Evolutionary conservation across 2,888 invertebrate genomes (phyloP), one percentile per base, ranked within the genome.

Genomic region (Eremobia ochroleuca): DNA sequence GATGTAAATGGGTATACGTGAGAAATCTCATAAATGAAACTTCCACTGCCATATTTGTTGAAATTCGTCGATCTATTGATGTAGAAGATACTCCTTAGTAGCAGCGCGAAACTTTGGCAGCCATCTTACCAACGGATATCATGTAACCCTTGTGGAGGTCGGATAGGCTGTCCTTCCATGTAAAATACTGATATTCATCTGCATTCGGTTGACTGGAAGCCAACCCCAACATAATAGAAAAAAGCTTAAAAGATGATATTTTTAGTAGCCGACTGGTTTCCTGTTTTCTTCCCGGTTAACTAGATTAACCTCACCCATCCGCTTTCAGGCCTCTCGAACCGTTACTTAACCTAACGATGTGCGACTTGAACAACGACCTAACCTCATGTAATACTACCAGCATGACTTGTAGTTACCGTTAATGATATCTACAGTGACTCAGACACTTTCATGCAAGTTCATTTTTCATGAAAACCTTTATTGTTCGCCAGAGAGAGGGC

Each of bases 381-480:
- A 65, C 64, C 67, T 82, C 64, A 40, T 34, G 82, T 73, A 68
- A 78, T 37, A 66, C 69, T 52, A 68, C 62, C 74, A 75, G 66
- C 73, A 64, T 87, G 88, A 87, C 82, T 82, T 28, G 77, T 65
- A 74, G 31, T 81, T 65, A 73, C 55, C 25, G 65, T 69, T 85
- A 87, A 87, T 83, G 86, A 76, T 82, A 79, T 80, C 69, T 81
- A 71, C 70, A 72, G 80, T 88, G 85, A 84, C 75, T 74, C 49
- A 25, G 43, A 37, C 64, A 73, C 34, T 88, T 84, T 73, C 59
- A 64, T 18, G 73, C 37, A 59, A 69, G 67, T 82, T 73, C 80
- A 87, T 83, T 87, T 87, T 87, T 87, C 88, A 88, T 87, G 71
- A 73, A 75, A 79, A 74, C 68, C 64, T 71, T 59, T 64, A 82